These are phyloP conservation scores for Dryomyza anilis DNA, from an alignment of 2,888 invertebrate species.

Conservation along the genomic window DNA sequence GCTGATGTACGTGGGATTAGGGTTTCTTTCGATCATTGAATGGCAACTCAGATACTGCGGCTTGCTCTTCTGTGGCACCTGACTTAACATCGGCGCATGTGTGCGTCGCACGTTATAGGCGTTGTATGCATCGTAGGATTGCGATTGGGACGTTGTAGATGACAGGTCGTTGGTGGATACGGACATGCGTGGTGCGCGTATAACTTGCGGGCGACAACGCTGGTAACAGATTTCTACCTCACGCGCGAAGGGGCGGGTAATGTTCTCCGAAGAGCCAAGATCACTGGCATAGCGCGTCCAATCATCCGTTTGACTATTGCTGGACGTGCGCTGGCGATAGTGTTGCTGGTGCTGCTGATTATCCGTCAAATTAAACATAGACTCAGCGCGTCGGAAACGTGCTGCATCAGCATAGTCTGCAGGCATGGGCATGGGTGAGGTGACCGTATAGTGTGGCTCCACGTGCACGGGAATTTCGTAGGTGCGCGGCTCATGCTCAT, in stretches of 20 bases:
- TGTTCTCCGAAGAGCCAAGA: slow-evolving; percentile 58
- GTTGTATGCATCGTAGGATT: slow-evolving; percentile 47
- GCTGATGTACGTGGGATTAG: slow-evolving; percentile 55
- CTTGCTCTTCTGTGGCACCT: slow-evolving; percentile 44
- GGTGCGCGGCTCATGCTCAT: slow-evolving; percentile 24
- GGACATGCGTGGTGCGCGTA: slow-evolving; percentile 56
- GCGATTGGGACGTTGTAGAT: slow-evolving; percentile 32
- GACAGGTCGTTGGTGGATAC: slow-evolving; percentile 55
- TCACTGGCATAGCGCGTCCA: slow-evolving; percentile 63
- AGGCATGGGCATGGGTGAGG: slow-evolving; percentile 5
- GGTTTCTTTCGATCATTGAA: slow-evolving; percentile 58
- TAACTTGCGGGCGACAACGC: slow-evolving; percentile 45
- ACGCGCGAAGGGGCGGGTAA: slow-evolving; percentile 55
- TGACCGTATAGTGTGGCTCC: slow-evolving; percentile 32
- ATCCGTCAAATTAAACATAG: slow-evolving; percentile 52
- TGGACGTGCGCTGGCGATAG: slow-evolving; percentile 29
- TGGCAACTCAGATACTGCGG: slow-evolving; percentile 54
- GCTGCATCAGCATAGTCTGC: slow-evolving; percentile 19
- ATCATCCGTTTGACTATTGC: slow-evolving; percentile 57
- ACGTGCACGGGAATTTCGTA: slow-evolving; percentile 46
- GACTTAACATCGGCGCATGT: slow-evolving; percentile 51
- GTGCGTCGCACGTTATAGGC: slow-evolving; percentile 49
- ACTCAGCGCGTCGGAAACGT: slow-evolving; percentile 50
- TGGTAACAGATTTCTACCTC: slow-evolving; percentile 59
- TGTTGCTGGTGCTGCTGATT: slow-evolving; percentile 4